A percentile compares a stretch with the other conserved stretches of the same genome.
Evolutionary conservation across 2,113 vertebrate genomes (phyloP).

Genomic region (Probosciger aterrimus): DNA sequence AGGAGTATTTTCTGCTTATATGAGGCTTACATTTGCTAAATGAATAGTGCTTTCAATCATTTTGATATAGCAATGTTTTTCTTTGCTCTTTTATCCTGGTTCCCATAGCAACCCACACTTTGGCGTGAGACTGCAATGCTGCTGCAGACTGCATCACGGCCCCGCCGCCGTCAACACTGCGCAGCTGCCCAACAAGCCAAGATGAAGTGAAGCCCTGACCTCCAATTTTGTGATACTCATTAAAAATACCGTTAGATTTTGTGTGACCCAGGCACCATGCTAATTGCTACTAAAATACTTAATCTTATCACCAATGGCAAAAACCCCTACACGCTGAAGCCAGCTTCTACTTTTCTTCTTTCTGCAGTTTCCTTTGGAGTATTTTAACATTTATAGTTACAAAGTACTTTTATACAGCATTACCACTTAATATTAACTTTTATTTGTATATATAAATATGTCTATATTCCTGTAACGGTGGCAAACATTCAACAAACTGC

Average conservation of each 20-base stretch:
- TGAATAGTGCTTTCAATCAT: neutral
- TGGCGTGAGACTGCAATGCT: conserved; percentile 27
- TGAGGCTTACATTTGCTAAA: neutral
- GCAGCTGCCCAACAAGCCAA: neutral
- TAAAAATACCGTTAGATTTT: neutral
- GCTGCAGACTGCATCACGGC: conserved; percentile 1
- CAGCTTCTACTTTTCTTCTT: neutral
- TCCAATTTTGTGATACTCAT: neutral
- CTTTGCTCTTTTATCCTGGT: neutral
- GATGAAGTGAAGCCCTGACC: neutral
- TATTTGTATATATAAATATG: fast-evolving
- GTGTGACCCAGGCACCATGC: neutral
- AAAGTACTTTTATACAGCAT: neutral
- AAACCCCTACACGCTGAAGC: neutral
- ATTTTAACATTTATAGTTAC: neutral
- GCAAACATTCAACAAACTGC: neutral
- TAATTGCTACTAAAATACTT: neutral
- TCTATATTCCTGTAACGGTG: neutral
- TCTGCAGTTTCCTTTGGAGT: neutral
- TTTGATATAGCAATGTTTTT: neutral
- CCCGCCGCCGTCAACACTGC: neutral
- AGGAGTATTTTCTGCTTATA: neutral
- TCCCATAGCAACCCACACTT: conserved; percentile 35
- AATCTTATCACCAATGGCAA: neutral
- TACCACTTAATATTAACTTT: neutral